phyloP scores from a whole-genome alignment of 2,797 vertebrate genomes.

The Pseudomugil tenellus region DNA sequence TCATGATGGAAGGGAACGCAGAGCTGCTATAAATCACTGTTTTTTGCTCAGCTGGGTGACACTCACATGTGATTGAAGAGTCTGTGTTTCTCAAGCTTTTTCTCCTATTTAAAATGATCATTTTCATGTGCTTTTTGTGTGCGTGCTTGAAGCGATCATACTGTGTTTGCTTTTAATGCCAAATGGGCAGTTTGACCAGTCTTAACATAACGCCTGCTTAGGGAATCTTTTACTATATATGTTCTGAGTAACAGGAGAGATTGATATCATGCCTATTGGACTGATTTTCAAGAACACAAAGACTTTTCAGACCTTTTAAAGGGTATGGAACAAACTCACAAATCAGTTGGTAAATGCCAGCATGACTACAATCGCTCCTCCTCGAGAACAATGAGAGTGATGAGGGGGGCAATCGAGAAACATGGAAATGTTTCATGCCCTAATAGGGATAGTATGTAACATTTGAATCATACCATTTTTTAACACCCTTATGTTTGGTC shows the following conservation, averaged over 20 bases:
- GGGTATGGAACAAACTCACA: conserved; percentile 66
- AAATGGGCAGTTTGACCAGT: conserved; percentile 33
- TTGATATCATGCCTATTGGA: conserved; percentile 54
- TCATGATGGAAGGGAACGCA: conserved; percentile 75
- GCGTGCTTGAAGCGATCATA: conserved; percentile 25
- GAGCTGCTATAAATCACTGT: conserved; percentile 73
- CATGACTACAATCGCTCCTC: conserved; percentile 49
- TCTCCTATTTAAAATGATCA: conserved; percentile 22
- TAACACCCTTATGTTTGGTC: conserved; percentile 53
- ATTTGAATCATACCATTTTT: conserved; percentile 47
- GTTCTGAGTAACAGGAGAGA: conserved; percentile 53
- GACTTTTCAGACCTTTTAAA: conserved; percentile 61
- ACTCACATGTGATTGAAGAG: conserved; percentile 33
- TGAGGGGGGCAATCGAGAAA: conserved; percentile 54
- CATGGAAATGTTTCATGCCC: conserved; percentile 58
- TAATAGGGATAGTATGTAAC: conserved; percentile 43
- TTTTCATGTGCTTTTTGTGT: conserved; percentile 3
- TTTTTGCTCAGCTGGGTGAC: conserved; percentile 51
- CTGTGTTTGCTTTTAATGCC: conserved; percentile 15
- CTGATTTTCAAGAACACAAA: conserved; percentile 67
- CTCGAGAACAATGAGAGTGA: conserved; percentile 53
- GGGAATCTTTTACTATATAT: conserved; percentile 27
- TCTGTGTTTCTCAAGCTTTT: conserved; percentile 33
- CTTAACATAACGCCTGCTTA: conserved; percentile 27
- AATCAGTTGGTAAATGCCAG: conserved; percentile 64